A percentile compares a stretch with the other conserved stretches of the same genome.
Evolutionary conservation across 2,888 invertebrate genomes (phyloP).

Genomic region (Ctena decussata): DNA sequence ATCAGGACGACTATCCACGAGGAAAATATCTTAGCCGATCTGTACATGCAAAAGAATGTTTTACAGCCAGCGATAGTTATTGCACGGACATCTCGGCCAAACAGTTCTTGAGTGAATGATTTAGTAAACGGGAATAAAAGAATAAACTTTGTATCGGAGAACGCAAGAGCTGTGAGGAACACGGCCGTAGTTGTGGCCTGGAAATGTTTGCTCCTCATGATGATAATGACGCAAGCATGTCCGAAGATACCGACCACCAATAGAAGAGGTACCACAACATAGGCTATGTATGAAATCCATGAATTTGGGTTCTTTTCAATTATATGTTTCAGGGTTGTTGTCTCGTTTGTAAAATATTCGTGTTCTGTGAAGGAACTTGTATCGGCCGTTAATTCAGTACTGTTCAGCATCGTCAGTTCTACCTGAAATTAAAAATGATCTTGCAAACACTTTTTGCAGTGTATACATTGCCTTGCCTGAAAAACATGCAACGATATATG

Average conservation of each 20-base stretch:
- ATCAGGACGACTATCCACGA: conserved; percentile 72
- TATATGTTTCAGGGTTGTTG: too few species aligned
- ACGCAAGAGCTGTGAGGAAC: conserved; percentile 62
- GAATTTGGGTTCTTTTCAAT: too few species aligned
- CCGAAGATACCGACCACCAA: conserved; percentile 60
- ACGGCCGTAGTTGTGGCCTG: conserved; percentile 49
- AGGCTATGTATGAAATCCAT: not conserved
- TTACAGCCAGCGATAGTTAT: conserved; percentile 63
- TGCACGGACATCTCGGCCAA: conserved; percentile 62
- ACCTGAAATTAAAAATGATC: too few species aligned
- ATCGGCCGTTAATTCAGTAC: too few species aligned
- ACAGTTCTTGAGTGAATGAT: conserved; percentile 48
- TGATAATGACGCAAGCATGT: conserved; percentile 53
- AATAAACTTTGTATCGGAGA: conserved; percentile 66
- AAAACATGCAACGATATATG: too few species aligned
- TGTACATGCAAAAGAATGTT: conserved; percentile 64
- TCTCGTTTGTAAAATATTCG: too few species aligned
- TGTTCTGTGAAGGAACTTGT: too few species aligned
- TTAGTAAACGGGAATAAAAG: conserved; percentile 68
- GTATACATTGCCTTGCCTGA: too few species aligned
- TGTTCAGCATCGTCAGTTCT: too few species aligned
- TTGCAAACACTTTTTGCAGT: too few species aligned
- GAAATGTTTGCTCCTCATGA: conserved; percentile 62
- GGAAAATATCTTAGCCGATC: conserved; percentile 66
- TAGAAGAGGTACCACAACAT: conserved; percentile 44